Base-by-base conservation (phyloP, 2,113 vertebrate species). In the Apodemus speciosus region DNA sequence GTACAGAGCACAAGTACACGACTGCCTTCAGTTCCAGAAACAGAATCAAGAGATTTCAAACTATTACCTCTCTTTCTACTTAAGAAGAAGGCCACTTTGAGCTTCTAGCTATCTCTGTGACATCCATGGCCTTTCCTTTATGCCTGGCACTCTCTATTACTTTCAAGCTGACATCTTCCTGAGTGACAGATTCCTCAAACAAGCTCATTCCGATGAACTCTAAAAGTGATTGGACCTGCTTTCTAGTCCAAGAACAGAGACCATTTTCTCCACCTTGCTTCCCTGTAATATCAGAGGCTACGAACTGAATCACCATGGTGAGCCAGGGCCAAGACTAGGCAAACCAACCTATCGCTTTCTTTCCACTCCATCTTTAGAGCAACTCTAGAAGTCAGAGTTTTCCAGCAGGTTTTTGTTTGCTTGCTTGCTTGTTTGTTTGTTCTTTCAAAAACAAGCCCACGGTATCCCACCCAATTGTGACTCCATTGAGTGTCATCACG, bases 151-250 rank as follows among this genome's bases (percentile, higher is more conserved):
- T 93, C 58, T 87, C 68, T 51, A 25, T 80, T 32, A 75, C 64
- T 76, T 51, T 30, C 62, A 76, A 88, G 58, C 40, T 30, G 71
- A 93, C 91, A 92, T n/a, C 58, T 38, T 84, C 38, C 85, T 85
- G 58, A 75, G 88, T 32, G 75, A 88, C 43, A 66, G 91, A 79
- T 89, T 62, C 46, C 38, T 89, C 62, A 86, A 73, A 64, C 16
- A 53, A 60, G n/a, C 51, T 72, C 75, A 43, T 60, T 88, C 66
- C 18, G 83, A 60, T 88, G 14, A 95, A 27, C 40, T 85, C 30
- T 64, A 71, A 89, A 79, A 83, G 35, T 49, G 7, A 72, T 27
- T 53, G 35, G 21, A 10, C 30, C 64, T 46, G n/a, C 83, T 91
- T 72, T 83, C 64, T 85, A 46, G 18, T 68, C 62, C 53, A 43